Evolutionary conservation across 2,888 invertebrate genomes (phyloP), one percentile per base, ranked within the genome.

Genomic region (Lepidonotus clava): DNA sequence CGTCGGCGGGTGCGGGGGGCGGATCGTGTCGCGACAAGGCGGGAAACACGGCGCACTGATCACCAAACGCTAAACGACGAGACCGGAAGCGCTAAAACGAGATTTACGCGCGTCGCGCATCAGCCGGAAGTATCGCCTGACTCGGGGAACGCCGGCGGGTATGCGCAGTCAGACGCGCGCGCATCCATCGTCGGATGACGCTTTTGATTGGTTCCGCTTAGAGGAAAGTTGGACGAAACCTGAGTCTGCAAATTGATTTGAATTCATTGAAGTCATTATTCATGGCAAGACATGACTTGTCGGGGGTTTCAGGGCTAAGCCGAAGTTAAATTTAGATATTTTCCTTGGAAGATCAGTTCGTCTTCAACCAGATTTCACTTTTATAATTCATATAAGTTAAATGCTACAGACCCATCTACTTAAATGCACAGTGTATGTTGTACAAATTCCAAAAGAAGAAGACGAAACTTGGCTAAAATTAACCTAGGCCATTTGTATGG

Each of bases 61-160:
- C 28, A 61, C 46, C 8, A 18, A 6, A 46, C 46, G 46, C 8
- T 6, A 46, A 28, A 28, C 61, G 2, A 14, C 61, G 61, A 61
- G 61, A 61, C 61, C 61, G 61, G 61, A 61, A 28, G 24, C 4
- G 28, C 4, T 11, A 24, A 8, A 32, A 61, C 61, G 61, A 61
- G 61, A 61, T 61, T 61, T 28, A 24, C 61, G 61, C 61, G 61
- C 61, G 61, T 61, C 24, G 24, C 28, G 61, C 24, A 61, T 61
- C 28, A 61, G 61, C 24, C 61, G 61, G 24, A 5, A 24, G 24
- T 61, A 28, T 61, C 61, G 32, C 61, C 28, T 61, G 61, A 61
- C 61, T 11, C 21, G 61, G 24, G 4, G n/a, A n/a, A 24, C 24
- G 61, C 61, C 24, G 11, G 24, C 61, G 4, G 1, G 28, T 1